Percentiles rank a stretch among this genome's conserved stretches.
These are phyloP conservation scores for Synanthedon formicaeformis DNA, from an alignment of 2,888 invertebrate genomes.

Conservation along the genomic window DNA sequence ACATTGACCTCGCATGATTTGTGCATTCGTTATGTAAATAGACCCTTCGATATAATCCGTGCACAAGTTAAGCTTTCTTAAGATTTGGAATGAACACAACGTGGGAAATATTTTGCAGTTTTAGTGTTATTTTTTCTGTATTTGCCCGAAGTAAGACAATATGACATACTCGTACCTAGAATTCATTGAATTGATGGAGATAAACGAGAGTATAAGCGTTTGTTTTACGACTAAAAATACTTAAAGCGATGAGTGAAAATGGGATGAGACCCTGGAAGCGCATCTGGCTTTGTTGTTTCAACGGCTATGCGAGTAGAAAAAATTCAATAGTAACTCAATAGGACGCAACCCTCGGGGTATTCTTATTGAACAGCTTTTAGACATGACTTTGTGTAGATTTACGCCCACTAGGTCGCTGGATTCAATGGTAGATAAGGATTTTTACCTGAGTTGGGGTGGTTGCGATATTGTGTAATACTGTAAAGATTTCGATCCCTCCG, in stretches of 20 bases:
- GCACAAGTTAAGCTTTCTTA: background rate
- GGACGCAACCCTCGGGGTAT: slow-evolving; percentile 29
- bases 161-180: too few relatives aligned
- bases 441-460: slow-evolving; percentile 21
- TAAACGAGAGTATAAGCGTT: background rate
- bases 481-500: background rate
- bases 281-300: slow-evolving; percentile 36
- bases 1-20: background rate
- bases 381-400: slow-evolving; percentile 14
- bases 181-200: background rate
- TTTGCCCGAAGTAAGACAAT: too few relatives aligned
- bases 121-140: too few relatives aligned
- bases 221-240: background rate
- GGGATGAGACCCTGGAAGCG: slow-evolving; percentile 7
- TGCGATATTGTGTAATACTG: background rate
- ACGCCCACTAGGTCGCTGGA: slow-evolving; percentile 14
- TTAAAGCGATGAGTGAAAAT: slow-evolving; percentile 6
- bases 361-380: slow-evolving; percentile 20
- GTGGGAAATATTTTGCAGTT: too few relatives aligned
- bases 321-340: slow-evolving; percentile 30
- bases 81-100: background rate
- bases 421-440: slow-evolving; percentile 14
- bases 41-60: background rate
- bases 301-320: slow-evolving; percentile 26
- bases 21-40: background rate